Base-by-base conservation (phyloP, 2,797 vertebrate species). In the Eutrigla gurnardus region DNA sequence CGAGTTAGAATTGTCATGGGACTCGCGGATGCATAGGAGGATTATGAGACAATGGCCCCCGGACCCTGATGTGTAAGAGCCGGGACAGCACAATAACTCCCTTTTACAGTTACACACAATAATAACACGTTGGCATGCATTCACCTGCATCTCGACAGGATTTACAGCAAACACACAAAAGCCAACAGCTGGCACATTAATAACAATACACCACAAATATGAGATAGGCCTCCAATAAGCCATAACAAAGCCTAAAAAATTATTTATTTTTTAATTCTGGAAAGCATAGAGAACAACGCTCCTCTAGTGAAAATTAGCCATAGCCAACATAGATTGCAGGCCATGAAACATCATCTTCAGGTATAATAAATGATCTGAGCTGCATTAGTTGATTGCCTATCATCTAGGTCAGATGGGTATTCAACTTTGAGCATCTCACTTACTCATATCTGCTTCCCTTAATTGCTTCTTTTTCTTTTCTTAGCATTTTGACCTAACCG, bases 1-100 rank as follows among this genome's bases (percentile, higher is more conserved):
- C 2, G 2, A 73, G 58, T 53, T 60, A 3, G 35, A 77, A 64
- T 65, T 42, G 54, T 54, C 70, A 58, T 3, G 42, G 64, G 36
- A 65, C 49, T 65, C 35, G 39, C 12, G 1, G 42, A 61, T 32
- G 58, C 40, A 8, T 32, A 43, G 59, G 59, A 4, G 59, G 59
- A 61, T 45, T 45, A 61, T 15, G 14, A 45, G 25, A 61, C 59
- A 45, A 61, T 61, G 39, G 25, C 40, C 42, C 42, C 42, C 49
- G 0, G 49, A 32, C 49, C 59, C 5, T 3, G 59, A 61, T 25
- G 25, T 42, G 40, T 45, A 45, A 61, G 17, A 61, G 14, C 52
- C 47, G 35, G 13, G 12, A 32, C 50, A 52, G 25, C 50, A 12
- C 50, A 52, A 52, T 52, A 32, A 52, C 50, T 32, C 25, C 50